Conservation (phyloP, 1,140 invertebrate genomes). For the Lasaia peninsularis region DNA sequence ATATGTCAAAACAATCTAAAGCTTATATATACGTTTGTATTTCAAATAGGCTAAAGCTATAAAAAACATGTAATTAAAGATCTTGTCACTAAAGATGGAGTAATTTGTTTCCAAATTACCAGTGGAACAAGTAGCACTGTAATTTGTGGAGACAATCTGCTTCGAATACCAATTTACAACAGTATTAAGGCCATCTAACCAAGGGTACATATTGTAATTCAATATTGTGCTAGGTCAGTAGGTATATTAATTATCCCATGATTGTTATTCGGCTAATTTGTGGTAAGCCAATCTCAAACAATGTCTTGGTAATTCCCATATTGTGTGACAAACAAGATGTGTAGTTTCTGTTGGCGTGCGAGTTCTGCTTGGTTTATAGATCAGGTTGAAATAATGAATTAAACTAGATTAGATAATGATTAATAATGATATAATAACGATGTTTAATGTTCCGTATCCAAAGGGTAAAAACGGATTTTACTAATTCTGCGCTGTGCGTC, state of each 20-base stretch:
- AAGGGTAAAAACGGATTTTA: too few relatives aligned
- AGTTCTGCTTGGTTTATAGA: not conserved
- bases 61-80: not conserved
- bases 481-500: too few relatives aligned
- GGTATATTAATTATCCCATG: constrained; percentile 1
- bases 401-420: too few relatives aligned
- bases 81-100: too few relatives aligned
- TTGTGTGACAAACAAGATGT: not conserved
- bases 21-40: not conserved
- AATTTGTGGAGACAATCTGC: not conserved
- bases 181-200: not conserved
- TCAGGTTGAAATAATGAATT: too few relatives aligned
- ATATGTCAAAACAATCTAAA: too few relatives aligned
- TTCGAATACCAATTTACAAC: not conserved
- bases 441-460: too few relatives aligned
- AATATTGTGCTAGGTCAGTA: not conserved
- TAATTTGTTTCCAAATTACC: not conserved
- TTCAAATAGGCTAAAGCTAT: not conserved
- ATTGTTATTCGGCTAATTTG: constrained; percentile 4
- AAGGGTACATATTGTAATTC: not conserved
- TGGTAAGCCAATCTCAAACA: not conserved
- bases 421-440: too few relatives aligned
- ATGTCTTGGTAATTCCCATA: not conserved
- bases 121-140: not conserved
- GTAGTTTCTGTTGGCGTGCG: not conserved